Conservation (phyloP, 2,797 vertebrate genomes). For the Halcyon smyrnensis region DNA sequence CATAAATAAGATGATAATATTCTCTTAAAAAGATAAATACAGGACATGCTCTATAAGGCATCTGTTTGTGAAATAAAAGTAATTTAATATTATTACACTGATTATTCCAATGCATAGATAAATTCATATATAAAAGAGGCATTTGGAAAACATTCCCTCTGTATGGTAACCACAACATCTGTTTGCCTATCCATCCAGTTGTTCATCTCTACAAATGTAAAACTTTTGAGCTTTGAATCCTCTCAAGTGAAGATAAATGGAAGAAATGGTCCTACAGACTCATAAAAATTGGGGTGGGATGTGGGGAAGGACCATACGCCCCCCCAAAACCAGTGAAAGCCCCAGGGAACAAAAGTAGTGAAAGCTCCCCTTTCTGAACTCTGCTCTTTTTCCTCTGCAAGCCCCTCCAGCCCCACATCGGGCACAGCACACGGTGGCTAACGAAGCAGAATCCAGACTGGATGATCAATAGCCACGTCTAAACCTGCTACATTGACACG, state of each 20-base stretch:
- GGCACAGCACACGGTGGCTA: accelerated
- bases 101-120: constrained; percentile 55
- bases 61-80: constrained; percentile 48
- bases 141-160: not conserved
- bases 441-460: accelerated
- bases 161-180: not conserved
- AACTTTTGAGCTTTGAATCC: not conserved
- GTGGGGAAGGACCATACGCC: not conserved
- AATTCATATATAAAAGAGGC: not conserved
- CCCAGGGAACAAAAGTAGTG: not conserved
- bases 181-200: not conserved
- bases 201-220: not conserved
- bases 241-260: not conserved
- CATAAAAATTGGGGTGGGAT: accelerated
- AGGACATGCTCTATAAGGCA: constrained; percentile 30
- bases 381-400: not conserved
- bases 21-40: constrained; percentile 24
- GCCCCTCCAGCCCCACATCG: accelerated
- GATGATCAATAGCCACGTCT: not conserved
- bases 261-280: not conserved
- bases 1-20: constrained; percentile 20
- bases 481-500: not conserved
- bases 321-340: not conserved
- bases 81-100: constrained; percentile 29
- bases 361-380: not conserved